These are phyloP conservation scores for Cheilosia grossa DNA, from an alignment of 2,888 invertebrate species.

Conservation along the genomic window DNA sequence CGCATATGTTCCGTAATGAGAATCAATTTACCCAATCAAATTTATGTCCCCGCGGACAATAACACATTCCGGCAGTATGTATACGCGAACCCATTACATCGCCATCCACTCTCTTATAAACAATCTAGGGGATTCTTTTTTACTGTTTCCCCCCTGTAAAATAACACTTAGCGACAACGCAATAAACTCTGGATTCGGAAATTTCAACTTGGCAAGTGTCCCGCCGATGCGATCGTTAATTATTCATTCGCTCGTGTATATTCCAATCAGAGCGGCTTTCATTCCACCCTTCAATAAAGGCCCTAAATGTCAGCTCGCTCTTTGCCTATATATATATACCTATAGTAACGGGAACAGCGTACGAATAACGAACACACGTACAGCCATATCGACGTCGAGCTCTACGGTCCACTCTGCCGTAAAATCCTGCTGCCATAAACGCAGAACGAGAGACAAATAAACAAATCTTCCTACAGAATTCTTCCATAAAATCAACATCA, in stretches of 20 bases:
- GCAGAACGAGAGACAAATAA: slow-evolving; percentile 70
- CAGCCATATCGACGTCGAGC: slow-evolving; percentile 45
- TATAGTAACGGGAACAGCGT: background rate
- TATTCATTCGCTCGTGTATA: slow-evolving; percentile 71
- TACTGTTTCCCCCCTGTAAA: slow-evolving; percentile 18
- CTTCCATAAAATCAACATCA: slow-evolving; percentile 70
- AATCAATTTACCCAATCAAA: slow-evolving; percentile 33
- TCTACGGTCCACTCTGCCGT: slow-evolving; percentile 63
- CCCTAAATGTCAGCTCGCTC: slow-evolving; percentile 62
- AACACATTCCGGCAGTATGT: background rate
- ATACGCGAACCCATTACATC: slow-evolving; percentile 18
- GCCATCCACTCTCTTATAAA: slow-evolving; percentile 30
- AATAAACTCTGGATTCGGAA: slow-evolving; percentile 45
- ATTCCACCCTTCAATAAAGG: slow-evolving; percentile 61
- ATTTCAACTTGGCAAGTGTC: slow-evolving; percentile 58
- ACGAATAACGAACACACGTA: slow-evolving; percentile 1
- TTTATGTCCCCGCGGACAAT: slow-evolving; percentile 14
- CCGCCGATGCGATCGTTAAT: slow-evolving; percentile 46
- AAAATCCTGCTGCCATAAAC: slow-evolving; percentile 69
- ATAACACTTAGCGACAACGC: slow-evolving; percentile 61
- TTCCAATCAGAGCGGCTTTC: slow-evolving; percentile 66
- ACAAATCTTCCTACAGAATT: slow-evolving; percentile 70
- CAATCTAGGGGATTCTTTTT: slow-evolving; percentile 42
- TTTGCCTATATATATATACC: background rate
- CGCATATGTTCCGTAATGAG: background rate